Evolutionary conservation across 1,140 invertebrate genomes (phyloP).

Genomic region (Diuraphis noxia): DNA sequence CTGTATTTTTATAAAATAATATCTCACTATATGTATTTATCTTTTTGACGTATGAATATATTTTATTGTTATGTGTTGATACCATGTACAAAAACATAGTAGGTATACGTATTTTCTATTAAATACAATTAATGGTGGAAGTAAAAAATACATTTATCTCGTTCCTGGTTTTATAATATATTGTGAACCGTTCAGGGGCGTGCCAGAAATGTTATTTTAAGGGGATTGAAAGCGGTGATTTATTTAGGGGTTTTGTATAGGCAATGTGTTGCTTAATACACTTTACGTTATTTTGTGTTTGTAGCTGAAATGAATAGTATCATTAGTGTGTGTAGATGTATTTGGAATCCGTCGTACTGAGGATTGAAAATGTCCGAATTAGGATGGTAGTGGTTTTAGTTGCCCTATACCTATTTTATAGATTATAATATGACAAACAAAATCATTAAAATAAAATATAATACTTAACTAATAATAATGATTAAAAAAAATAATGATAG

Average conservation of each 20-base stretch:
- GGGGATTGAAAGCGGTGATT: background rate
- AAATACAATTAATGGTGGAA: background rate
- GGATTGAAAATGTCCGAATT: background rate
- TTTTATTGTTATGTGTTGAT: background rate
- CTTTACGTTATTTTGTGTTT: background rate
- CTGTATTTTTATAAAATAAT: constrained; percentile 1
- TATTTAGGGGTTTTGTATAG: background rate
- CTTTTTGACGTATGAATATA: background rate
- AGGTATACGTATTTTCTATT: background rate
- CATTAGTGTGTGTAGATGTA: background rate
- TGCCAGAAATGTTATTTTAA: constrained; percentile 1
- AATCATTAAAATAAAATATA: background rate
- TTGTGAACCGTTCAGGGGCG: background rate
- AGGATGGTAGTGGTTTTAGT: background rate
- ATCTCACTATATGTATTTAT: background rate
- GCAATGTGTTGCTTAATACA: background rate
- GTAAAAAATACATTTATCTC: background rate
- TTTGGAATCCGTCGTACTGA: background rate
- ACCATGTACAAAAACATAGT: background rate
- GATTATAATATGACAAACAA: background rate
- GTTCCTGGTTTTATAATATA: background rate
- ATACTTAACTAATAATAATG: background rate
- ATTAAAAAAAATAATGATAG: background rate
- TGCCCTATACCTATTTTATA: too few relatives aligned
- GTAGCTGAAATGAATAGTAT: background rate